These are phyloP conservation scores for Prolemur simus DNA, from an alignment of 2,113 vertebrate species.

Conservation along the genomic window DNA sequence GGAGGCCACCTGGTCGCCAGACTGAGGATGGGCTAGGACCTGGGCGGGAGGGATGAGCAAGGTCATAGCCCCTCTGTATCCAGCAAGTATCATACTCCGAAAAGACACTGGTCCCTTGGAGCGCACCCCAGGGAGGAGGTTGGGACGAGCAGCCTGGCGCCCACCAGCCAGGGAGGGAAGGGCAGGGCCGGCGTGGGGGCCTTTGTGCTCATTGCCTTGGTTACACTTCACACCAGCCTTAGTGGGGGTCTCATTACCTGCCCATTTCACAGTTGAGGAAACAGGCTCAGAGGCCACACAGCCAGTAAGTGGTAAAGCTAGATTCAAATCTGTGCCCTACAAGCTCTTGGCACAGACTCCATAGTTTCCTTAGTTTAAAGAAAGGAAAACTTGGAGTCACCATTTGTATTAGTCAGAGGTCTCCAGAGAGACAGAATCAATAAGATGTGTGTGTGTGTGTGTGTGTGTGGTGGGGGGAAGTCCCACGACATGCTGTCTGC, in stretches of 20 bases:
- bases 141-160: not conserved
- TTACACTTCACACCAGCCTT: not conserved
- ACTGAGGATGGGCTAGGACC: not conserved
- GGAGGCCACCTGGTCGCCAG: not conserved
- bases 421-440: too few relatives aligned
- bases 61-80: not conserved
- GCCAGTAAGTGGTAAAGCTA: not conserved
- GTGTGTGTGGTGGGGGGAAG: too few relatives aligned
- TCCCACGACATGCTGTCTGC: too few relatives aligned
- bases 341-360: not conserved
- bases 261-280: not conserved
- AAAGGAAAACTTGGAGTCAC: not conserved
- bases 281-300: not conserved
- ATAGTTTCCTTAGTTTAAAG: not conserved
- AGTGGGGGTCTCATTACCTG: not conserved
- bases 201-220: not conserved
- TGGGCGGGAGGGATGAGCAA: not conserved
- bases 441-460: too few relatives aligned
- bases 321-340: not conserved
- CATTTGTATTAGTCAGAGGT: too few relatives aligned
- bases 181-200: not conserved
- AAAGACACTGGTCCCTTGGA: not conserved
- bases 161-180: not conserved
- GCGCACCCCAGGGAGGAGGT: not conserved
- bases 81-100: not conserved